phyloP scores from a whole-genome alignment of 2,888 invertebrate species.

The Timema cristinae region DNA sequence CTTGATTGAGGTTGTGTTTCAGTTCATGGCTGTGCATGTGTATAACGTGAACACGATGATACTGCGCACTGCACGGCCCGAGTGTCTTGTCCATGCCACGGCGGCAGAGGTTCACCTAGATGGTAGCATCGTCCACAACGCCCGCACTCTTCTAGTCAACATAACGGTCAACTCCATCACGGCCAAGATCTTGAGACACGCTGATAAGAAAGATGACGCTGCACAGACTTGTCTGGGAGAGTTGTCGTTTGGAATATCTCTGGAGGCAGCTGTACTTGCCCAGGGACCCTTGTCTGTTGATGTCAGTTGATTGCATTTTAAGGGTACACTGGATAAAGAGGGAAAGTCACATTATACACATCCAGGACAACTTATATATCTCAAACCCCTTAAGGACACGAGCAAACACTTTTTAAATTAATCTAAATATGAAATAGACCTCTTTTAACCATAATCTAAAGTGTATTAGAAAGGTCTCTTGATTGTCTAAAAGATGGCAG shows the following conservation, averaged over 20 bases:
- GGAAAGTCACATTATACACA: too few relatives aligned
- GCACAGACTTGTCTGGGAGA: slow-evolving; percentile 67
- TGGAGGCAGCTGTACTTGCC: slow-evolving; percentile 74
- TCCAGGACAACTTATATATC: too few relatives aligned
- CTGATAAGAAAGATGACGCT: slow-evolving; percentile 41
- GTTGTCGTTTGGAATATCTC: slow-evolving; percentile 65
- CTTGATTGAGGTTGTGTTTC: slow-evolving; percentile 21
- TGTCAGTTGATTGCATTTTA: slow-evolving; percentile 46
- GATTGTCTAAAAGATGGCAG: too few relatives aligned
- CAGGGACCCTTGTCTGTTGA: slow-evolving; percentile 82
- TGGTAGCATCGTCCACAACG: slow-evolving; percentile 65
- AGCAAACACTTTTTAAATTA: too few relatives aligned
- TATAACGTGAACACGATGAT: slow-evolving; percentile 65
- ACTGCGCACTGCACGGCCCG: slow-evolving; percentile 59
- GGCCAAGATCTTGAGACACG: slow-evolving; percentile 56
- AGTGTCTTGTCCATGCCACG: slow-evolving; percentile 66
- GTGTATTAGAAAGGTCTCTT: too few relatives aligned
- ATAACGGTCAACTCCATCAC: slow-evolving; percentile 61
- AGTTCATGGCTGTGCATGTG: slow-evolving; percentile 84
- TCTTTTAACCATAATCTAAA: too few relatives aligned
- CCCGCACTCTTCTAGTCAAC: slow-evolving; percentile 66
- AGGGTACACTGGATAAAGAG: too few relatives aligned
- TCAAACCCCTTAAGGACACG: too few relatives aligned
- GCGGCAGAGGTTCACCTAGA: slow-evolving; percentile 66
- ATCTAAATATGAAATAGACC: too few relatives aligned